Evolutionary conservation across 2,888 invertebrate species (phyloP).

Genomic region (Nomada goodeniana): DNA sequence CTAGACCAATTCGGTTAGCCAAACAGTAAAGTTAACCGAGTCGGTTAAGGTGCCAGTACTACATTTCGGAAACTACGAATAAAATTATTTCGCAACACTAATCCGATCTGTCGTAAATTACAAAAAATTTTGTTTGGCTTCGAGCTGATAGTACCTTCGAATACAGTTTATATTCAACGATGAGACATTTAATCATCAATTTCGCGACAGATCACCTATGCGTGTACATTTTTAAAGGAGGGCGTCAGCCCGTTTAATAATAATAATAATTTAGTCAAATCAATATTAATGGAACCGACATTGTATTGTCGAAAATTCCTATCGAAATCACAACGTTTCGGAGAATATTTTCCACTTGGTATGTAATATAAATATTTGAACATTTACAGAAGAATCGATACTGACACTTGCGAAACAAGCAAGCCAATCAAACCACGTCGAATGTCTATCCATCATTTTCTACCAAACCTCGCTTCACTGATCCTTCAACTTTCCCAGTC

Average conservation of each 20-base stretch:
- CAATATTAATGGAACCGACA: too few relatives aligned
- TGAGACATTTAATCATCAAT: too few relatives aligned
- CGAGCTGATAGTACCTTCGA: too few relatives aligned
- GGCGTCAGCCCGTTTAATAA: too few relatives aligned
- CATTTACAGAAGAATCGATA: neutral
- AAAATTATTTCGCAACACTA: conserved; percentile 4
- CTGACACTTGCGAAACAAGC: neutral
- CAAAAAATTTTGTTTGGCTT: neutral
- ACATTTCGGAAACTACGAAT: conserved; percentile 18
- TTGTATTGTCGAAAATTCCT: too few relatives aligned
- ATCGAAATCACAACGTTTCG: too few relatives aligned
- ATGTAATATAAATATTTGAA: neutral
- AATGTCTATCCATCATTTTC: conserved; percentile 39
- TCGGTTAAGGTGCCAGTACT: conserved; percentile 44
- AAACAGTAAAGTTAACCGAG: conserved; percentile 47
- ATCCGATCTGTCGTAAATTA: too few relatives aligned
- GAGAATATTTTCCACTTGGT: too few relatives aligned
- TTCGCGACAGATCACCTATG: too few relatives aligned
- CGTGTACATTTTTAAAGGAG: too few relatives aligned
- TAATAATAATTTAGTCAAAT: too few relatives aligned
- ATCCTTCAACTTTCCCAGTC: conserved; percentile 31
- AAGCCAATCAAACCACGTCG: conserved; percentile 31
- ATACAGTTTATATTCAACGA: neutral
- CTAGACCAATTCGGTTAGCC: conserved; percentile 55
- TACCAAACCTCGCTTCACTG: neutral